Conservation (phyloP, 1,140 invertebrate genomes). For the Periplaneta americana region DNA sequence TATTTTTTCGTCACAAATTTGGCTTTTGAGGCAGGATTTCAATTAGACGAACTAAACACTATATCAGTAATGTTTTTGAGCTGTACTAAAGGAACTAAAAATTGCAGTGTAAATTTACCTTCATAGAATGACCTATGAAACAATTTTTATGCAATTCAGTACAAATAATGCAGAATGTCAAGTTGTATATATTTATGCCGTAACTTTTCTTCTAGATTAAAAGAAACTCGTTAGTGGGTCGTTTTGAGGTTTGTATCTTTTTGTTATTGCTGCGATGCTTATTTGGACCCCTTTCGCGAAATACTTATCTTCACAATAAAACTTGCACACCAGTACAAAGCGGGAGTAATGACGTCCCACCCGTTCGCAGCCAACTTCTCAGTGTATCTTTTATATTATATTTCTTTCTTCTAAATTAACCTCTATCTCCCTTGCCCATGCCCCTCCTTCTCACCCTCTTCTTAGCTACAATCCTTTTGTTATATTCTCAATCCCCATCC, state of each 20-base stretch:
- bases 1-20: no score
- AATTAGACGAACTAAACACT: no score
- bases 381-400: background rate
- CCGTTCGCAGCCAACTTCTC: background rate
- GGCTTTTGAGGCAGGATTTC: no score
- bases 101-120: no score
- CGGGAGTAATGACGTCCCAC: background rate
- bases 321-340: background rate
- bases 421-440: background rate
- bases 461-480: background rate
- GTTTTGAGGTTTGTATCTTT: background rate
- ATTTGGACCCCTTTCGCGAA: background rate
- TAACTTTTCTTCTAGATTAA: background rate
- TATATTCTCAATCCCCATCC: background rate
- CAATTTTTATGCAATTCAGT: background rate
- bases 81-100: no score
- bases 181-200: background rate
- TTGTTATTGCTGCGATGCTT: background rate
- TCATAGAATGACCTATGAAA: no score
- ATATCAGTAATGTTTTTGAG: no score
- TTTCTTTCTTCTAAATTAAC: background rate
- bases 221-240: background rate
- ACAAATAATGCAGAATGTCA: background rate
- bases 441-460: background rate
- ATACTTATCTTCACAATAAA: background rate